Evolutionary conservation across 1,140 invertebrate species (phyloP).

Genomic region (Macrotrachela quadricornifera): DNA sequence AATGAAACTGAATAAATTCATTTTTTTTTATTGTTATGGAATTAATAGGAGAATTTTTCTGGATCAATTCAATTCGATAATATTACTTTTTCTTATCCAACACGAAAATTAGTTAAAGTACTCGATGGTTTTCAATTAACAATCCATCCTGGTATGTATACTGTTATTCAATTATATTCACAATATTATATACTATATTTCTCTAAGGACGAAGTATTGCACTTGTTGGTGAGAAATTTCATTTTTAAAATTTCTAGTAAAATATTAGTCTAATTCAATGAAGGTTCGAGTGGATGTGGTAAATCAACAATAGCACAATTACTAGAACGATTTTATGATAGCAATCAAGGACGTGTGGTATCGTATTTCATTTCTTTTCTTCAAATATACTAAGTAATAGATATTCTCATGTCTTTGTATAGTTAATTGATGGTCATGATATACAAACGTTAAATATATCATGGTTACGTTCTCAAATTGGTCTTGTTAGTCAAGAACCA

Average conservation of each 20-base stretch:
- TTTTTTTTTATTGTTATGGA: no score
- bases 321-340: neutral
- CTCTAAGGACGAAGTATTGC: no score
- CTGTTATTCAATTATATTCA: no score
- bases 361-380: no score
- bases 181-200: no score
- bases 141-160: neutral
- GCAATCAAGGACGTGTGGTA: slow-evolving; percentile 43
- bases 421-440: slow-evolving; percentile 54
- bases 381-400: no score
- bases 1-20: no score
- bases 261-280: neutral
- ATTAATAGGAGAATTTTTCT: neutral
- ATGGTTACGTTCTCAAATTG: slow-evolving; percentile 52
- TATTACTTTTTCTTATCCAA: neutral
- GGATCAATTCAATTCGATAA: neutral
- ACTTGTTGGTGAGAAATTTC: no score
- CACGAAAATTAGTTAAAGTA: neutral
- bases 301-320: neutral
- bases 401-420: no score
- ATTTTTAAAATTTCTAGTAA: no score
- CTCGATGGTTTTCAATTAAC: neutral
- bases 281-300: neutral
- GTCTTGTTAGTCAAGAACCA: slow-evolving; percentile 92
- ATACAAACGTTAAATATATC: slow-evolving; percentile 38